Conservation (phyloP, 2,888 invertebrate genomes). For the Stomorhina lunata region DNA sequence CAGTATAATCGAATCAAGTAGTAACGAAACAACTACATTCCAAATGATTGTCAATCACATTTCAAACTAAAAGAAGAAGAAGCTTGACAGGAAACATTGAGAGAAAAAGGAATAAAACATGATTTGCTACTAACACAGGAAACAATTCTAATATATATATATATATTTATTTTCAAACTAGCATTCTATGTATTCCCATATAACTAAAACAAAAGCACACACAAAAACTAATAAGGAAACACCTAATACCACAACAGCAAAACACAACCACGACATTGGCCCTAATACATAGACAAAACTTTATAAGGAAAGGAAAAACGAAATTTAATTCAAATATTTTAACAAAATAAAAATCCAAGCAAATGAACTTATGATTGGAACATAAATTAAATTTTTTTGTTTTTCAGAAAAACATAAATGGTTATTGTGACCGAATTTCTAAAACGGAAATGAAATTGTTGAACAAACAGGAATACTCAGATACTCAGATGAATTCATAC, state of each 20-base stretch:
- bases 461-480: background rate
- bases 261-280: background rate
- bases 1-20: background rate
- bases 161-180: background rate
- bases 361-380: slow-evolving; percentile 34
- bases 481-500: background rate
- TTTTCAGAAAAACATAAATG: background rate
- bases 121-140: slow-evolving; percentile 58
- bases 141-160: slow-evolving; percentile 42
- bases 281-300: slow-evolving; percentile 2
- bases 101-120: slow-evolving; percentile 36
- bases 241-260: background rate
- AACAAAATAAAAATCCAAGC: background rate
- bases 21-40: slow-evolving; percentile 66
- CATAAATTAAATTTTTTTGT: slow-evolving; percentile 10
- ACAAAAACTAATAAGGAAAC: slow-evolving; percentile 30
- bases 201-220: too few relatives aligned
- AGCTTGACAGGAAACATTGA: slow-evolving; percentile 55
- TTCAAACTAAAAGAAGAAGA: slow-evolving; percentile 33
- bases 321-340: slow-evolving; percentile 25
- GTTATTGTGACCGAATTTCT: background rate
- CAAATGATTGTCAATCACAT: slow-evolving; percentile 49
- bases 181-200: too few relatives aligned
- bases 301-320: slow-evolving; percentile 15
- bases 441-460: slow-evolving; percentile 48